These are phyloP conservation scores for Atethmia centrago DNA, from an alignment of 2,888 invertebrate species.

Conservation along the genomic window DNA sequence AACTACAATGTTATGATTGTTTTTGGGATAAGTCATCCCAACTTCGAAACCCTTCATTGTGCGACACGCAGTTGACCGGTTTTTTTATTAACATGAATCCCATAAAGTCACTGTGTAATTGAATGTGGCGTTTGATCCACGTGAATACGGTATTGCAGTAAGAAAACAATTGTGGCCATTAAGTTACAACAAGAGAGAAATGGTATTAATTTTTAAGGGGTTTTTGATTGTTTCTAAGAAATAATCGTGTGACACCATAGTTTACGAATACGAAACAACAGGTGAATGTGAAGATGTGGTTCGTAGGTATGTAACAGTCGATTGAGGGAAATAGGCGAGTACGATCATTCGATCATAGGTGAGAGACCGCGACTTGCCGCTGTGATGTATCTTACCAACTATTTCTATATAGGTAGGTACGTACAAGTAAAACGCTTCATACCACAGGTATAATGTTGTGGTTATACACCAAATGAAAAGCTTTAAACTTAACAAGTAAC, in stretches of 20 bases:
- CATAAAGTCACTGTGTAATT: not conserved
- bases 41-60: too few species aligned
- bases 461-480: constrained; percentile 16
- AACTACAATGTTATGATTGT: too few species aligned
- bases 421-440: not conserved
- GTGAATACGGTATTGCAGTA: too few species aligned
- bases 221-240: constrained; percentile 33
- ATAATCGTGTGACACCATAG: not conserved
- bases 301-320: constrained; percentile 9
- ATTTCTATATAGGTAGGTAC: not conserved
- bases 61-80: too few species aligned
- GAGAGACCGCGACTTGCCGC: constrained; percentile 22
- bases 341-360: constrained; percentile 4
- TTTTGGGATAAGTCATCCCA: too few species aligned
- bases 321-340: constrained; percentile 16
- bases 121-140: not conserved
- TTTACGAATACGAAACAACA: constrained; percentile 5
- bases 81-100: not conserved
- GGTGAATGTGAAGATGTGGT: not conserved
- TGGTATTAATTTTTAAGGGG: constrained; percentile 5
- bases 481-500: constrained; percentile 2
- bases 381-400: constrained; percentile 1
- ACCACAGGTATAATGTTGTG: constrained; percentile 16
- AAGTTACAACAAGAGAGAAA: constrained; percentile 20
- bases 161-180: constrained; percentile 19